These are phyloP conservation scores for Lerista edwardsae DNA, from an alignment of 2,797 vertebrate species.

Conservation along the genomic window DNA sequence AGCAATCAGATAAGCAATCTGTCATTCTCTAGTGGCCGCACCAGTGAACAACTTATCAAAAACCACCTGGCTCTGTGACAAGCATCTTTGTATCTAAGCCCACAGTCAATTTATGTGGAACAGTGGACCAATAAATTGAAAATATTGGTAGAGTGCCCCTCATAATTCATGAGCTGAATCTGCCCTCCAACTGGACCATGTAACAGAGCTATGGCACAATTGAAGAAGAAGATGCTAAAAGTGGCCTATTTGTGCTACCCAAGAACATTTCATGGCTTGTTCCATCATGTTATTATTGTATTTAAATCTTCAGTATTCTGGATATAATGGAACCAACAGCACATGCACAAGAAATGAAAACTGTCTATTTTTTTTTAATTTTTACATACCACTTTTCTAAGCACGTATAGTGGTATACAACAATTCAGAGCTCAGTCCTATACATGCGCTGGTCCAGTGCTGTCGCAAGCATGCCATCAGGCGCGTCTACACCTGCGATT, in stretches of 20 bases:
- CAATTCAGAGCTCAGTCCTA: too few relatives aligned
- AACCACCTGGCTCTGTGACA: too few relatives aligned
- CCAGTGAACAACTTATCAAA: neutral
- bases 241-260: neutral
- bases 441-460: too few relatives aligned
- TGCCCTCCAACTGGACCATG: neutral
- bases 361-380: too few relatives aligned
- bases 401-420: too few relatives aligned
- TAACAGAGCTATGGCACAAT: neutral
- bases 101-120: neutral
- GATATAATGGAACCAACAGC: neutral
- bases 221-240: neutral
- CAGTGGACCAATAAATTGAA: neutral
- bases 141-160: too few relatives aligned
- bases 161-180: too few relatives aligned
- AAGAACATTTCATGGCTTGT: neutral
- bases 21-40: neutral
- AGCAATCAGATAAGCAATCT: too few relatives aligned
- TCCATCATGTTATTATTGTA: neutral
- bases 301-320: neutral
- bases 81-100: too few relatives aligned
- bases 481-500: too few relatives aligned
- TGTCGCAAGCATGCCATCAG: too few relatives aligned
- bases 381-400: too few relatives aligned
- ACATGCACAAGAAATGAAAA: neutral